phyloP scores from a whole-genome alignment of 2,797 vertebrate genomes.

The Syngnathus acus region DNA sequence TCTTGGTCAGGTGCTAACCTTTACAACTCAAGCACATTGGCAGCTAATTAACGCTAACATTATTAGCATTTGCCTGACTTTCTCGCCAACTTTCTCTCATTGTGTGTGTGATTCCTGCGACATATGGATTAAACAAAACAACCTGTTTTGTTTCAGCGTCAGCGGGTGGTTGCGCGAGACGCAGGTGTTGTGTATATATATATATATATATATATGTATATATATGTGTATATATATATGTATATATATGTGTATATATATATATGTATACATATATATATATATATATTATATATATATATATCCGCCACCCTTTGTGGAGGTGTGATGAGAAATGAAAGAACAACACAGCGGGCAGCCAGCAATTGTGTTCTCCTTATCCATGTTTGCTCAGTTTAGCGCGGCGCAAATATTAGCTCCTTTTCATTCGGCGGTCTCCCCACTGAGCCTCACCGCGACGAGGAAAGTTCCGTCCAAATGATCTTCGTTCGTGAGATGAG shows the following conservation, averaged over 20 bases:
- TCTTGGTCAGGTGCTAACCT: neutral
- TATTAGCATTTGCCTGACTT: neutral
- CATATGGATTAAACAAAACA: neutral
- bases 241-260: neutral
- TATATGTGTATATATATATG: neutral
- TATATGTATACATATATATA: neutral
- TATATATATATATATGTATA: neutral
- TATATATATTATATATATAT: neutral
- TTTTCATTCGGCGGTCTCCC: slow-evolving; percentile 29
- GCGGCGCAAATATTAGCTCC: slow-evolving; percentile 57
- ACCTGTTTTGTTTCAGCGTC: neutral
- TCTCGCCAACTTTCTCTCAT: neutral
- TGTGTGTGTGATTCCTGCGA: neutral
- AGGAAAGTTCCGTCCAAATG: slow-evolving; percentile 8
- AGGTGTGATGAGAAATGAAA: slow-evolving; percentile 29
- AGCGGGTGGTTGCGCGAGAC: slow-evolving; percentile 3
- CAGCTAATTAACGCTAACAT: neutral
- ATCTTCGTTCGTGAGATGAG: neutral
- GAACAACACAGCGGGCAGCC: slow-evolving; percentile 49
- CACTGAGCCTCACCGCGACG: slow-evolving; percentile 30
- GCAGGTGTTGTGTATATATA: slow-evolving; percentile 5
- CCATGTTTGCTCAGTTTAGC: slow-evolving; percentile 64
- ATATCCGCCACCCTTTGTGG: neutral
- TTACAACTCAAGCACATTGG: neutral
- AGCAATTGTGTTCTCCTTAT: slow-evolving; percentile 57